These are phyloP conservation scores for Argopecten irradians DNA, from an alignment of 1,140 invertebrate species.

Conservation along the genomic window DNA sequence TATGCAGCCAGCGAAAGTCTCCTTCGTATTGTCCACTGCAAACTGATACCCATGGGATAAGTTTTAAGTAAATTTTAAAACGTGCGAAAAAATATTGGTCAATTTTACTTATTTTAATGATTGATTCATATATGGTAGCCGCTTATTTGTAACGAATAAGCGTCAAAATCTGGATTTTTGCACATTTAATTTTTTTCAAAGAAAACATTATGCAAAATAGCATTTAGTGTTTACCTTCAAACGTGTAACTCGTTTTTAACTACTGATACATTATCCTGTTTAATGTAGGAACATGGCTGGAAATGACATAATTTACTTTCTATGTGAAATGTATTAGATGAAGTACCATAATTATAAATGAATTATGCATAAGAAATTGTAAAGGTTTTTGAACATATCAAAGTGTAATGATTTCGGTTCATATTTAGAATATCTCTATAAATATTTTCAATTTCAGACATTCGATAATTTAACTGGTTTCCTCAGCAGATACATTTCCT, in stretches of 20 bases:
- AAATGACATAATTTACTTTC: background rate
- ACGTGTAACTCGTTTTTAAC: background rate
- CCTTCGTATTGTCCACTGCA: background rate
- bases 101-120: background rate
- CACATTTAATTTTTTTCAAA: background rate
- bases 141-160: background rate
- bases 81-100: background rate
- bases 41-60: background rate
- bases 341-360: conserved; percentile 11
- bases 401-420: background rate
- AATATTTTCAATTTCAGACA: background rate
- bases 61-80: background rate
- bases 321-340: background rate
- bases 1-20: background rate
- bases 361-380: background rate
- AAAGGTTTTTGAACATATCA: background rate
- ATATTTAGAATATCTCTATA: background rate
- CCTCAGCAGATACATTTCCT: background rate
- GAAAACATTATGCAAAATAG: too few species aligned
- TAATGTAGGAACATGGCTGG: background rate
- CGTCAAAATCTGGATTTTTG: background rate
- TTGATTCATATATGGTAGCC: background rate
- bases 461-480: background rate
- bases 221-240: too few species aligned
- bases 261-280: background rate